Conservation (phyloP, 2,888 invertebrate species). For the Cylloceria caligata region DNA sequence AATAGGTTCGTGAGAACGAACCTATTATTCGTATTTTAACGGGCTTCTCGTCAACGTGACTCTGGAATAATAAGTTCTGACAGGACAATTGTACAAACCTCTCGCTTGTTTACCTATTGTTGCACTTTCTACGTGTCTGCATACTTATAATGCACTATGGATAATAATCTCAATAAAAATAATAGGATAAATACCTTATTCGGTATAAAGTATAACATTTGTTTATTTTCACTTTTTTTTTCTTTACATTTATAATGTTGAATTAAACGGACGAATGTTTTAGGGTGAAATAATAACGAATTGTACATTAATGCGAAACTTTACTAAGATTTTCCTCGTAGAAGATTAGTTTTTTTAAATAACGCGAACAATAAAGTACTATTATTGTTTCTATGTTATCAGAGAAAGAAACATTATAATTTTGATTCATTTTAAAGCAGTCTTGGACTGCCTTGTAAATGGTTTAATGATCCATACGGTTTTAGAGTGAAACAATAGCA, state of each 20-base stretch:
- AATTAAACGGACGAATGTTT: no score
- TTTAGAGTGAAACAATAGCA: background rate
- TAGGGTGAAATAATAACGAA: no score
- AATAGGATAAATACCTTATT: background rate
- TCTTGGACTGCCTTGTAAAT: no score
- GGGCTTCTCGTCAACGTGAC: slow-evolving; percentile 44
- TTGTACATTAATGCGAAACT: no score
- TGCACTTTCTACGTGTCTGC: background rate
- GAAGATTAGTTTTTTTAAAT: no score
- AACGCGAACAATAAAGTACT: no score
- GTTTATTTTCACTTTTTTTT: background rate
- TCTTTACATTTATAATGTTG: background rate
- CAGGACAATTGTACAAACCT: slow-evolving; percentile 24
- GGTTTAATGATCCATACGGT: background rate
- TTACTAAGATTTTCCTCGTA: no score
- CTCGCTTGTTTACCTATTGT: background rate
- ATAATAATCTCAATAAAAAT: background rate
- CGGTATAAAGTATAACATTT: background rate
- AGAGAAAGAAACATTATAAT: no score
- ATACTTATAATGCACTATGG: background rate
- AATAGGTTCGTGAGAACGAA: slow-evolving; percentile 8
- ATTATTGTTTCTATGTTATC: no score
- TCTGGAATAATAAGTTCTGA: slow-evolving; percentile 30
- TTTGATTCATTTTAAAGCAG: no score
- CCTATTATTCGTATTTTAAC: slow-evolving; percentile 47